A percentile compares a stretch with the other conserved stretches of the same genome.
These are phyloP conservation scores for Cydia strobilella DNA, from an alignment of 1,140 invertebrate genomes.

Conservation along the genomic window DNA sequence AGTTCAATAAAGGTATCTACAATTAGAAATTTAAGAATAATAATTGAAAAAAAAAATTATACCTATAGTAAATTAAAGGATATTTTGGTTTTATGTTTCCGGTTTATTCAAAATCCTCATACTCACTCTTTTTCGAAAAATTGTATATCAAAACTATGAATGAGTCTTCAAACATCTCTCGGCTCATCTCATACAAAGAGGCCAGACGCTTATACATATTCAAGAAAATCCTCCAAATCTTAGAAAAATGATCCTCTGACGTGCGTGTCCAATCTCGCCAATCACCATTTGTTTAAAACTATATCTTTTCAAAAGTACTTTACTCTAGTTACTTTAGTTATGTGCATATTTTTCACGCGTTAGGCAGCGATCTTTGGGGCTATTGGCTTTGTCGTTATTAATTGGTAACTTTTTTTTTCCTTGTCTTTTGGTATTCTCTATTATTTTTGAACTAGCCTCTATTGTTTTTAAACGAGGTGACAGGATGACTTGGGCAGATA, in stretches of 20 bases:
- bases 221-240: slow-evolving; percentile 33
- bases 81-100: neutral
- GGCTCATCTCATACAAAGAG: slow-evolving; percentile 1
- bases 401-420: slow-evolving; percentile 43
- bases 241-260: slow-evolving; percentile 39
- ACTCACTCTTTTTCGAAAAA: neutral
- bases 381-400: slow-evolving; percentile 45
- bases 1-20: no score
- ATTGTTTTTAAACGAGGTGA: slow-evolving; percentile 15
- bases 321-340: slow-evolving; percentile 41
- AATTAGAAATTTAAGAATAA: no score
- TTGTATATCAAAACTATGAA: slow-evolving; percentile 16
- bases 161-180: neutral
- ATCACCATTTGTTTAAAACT: slow-evolving; percentile 59
- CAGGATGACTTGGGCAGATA: slow-evolving; percentile 1
- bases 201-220: slow-evolving; percentile 33
- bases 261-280: slow-evolving; percentile 57
- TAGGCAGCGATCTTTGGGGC: slow-evolving; percentile 44
- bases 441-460: slow-evolving; percentile 22
- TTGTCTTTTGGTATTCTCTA: slow-evolving; percentile 30
- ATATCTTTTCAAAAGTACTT: slow-evolving; percentile 41
- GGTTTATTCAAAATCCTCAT: neutral
- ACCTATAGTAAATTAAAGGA: no score
- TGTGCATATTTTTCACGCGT: slow-evolving; percentile 57
- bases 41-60: no score